Percentiles rank a stretch among this genome's conserved stretches.
These are phyloP conservation scores for Bombus polaris DNA, from an alignment of 1,140 invertebrate genomes.

Conservation along the genomic window DNA sequence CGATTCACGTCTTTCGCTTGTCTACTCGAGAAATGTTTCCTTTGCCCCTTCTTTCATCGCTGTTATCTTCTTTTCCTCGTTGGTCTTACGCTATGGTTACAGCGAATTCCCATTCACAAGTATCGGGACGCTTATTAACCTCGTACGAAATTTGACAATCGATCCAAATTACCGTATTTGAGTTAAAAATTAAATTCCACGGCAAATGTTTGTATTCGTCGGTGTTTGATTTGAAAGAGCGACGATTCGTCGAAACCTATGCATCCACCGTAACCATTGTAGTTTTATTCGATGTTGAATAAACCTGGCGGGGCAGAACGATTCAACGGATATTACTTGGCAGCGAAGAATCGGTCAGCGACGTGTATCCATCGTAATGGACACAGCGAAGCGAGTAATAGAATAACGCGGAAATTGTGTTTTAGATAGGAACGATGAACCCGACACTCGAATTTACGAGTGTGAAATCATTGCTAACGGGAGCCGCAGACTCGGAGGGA, in stretches of 20 bases:
- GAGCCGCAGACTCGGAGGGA: conserved; percentile 31
- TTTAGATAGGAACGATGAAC: conserved; percentile 47
- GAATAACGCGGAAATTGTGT: conserved; percentile 50
- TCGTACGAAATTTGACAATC: no score
- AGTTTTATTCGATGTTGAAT: not conserved
- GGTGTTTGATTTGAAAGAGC: no score
- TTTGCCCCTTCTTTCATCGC: no score
- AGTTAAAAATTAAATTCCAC: no score
- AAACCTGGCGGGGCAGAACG: not conserved
- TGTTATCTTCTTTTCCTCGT: not conserved
- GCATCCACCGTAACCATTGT: not conserved
- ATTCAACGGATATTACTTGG: not conserved
- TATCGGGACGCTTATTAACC: not conserved
- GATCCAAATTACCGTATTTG: no score
- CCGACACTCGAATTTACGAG: conserved; percentile 49
- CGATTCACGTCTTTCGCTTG: conserved; percentile 48
- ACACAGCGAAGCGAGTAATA: conserved; percentile 38
- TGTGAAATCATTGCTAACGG: conserved; percentile 58
- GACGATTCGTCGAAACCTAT: not conserved
- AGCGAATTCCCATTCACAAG: not conserved
- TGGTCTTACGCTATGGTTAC: not conserved
- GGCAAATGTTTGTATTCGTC: no score
- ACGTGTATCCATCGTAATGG: not conserved
- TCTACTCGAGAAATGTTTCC: conserved; percentile 28
- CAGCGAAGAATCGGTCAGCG: not conserved